phyloP scores from a whole-genome alignment of 2,888 invertebrate species.

The Ornithoptera alexandrae region DNA sequence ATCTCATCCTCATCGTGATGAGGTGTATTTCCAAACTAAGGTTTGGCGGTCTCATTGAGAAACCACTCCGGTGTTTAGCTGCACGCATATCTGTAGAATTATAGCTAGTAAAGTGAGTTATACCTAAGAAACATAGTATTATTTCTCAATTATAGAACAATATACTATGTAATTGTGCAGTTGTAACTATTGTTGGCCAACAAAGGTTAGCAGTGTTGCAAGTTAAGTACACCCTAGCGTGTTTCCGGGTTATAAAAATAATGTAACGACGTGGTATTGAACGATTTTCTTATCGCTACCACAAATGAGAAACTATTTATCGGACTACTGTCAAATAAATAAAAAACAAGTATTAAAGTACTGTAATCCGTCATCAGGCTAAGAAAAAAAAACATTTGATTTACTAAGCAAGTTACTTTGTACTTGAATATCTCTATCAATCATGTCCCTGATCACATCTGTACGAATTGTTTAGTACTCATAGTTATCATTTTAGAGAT shows the following conservation, averaged over 20 bases:
- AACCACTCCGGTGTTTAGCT: no score
- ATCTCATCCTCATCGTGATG: no score
- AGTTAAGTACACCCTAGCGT: constrained; percentile 11
- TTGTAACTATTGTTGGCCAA: constrained; percentile 4
- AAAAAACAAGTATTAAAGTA: background rate
- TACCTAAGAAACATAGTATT: background rate
- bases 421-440: background rate
- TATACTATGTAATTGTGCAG: background rate
- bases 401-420: background rate
- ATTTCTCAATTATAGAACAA: background rate
- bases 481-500: no score
- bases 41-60: no score
- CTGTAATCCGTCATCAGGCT: background rate
- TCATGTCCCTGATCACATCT: background rate
- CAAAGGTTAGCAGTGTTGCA: constrained; percentile 16
- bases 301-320: background rate
- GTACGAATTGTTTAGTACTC: no score
- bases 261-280: background rate
- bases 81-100: background rate
- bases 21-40: no score
- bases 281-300: background rate
- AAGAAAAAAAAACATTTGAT: background rate
- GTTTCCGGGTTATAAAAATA: constrained; percentile 19
- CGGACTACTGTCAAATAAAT: constrained; percentile 3
- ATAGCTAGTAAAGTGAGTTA: background rate